Evolutionary conservation across 2,888 invertebrate genomes (phyloP).

Genomic region (Coleophora deauratella): DNA sequence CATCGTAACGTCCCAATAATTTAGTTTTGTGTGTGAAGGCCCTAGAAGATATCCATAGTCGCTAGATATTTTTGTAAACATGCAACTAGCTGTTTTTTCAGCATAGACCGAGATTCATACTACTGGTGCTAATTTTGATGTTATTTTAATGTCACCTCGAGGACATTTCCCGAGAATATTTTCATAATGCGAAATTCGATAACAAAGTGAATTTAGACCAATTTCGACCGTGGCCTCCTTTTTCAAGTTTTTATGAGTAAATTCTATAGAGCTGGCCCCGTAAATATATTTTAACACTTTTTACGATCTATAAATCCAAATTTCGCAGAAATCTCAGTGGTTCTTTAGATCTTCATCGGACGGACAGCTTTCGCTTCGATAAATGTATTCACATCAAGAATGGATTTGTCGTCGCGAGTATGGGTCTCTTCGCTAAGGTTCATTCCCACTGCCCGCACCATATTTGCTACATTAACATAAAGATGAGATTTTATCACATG

Average conservation of each 20-base stretch:
- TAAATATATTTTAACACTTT: slow-evolving; percentile 30
- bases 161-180: neutral
- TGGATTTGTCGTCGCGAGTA: no score
- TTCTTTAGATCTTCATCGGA: slow-evolving; percentile 12
- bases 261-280: slow-evolving; percentile 23
- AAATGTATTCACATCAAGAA: no score
- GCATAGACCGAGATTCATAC: neutral
- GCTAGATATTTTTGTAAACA: slow-evolving; percentile 21
- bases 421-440: no score
- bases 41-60: slow-evolving; percentile 12
- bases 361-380: slow-evolving; percentile 1
- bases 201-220: slow-evolving; percentile 2
- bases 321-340: no score
- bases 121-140: slow-evolving; percentile 14
- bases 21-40: neutral
- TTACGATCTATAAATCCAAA: slow-evolving; percentile 38
- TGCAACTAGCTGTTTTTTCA: slow-evolving; percentile 14
- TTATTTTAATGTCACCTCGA: slow-evolving; percentile 8
- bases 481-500: no score
- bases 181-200: neutral
- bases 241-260: slow-evolving; percentile 20
- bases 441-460: no score
- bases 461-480: no score
- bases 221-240: slow-evolving; percentile 23
- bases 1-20: no score